Evolutionary conservation across 2,797 vertebrate species (phyloP).

Genomic region (Sus cebifrons): DNA sequence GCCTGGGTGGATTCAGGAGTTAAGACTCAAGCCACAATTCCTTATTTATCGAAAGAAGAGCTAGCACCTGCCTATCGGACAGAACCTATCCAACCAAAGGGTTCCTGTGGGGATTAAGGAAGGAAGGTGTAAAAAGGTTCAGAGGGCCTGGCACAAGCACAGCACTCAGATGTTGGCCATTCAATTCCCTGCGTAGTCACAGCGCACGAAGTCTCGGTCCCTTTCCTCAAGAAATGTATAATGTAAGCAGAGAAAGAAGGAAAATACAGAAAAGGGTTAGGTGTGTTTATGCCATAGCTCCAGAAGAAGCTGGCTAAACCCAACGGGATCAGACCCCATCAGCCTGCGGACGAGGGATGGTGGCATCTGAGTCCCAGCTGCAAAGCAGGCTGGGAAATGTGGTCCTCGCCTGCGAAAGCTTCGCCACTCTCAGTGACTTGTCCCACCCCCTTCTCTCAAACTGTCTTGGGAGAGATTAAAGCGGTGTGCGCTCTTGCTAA

Average conservation of each 20-base stretch:
- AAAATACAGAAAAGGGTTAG: neutral
- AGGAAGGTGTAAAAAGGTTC: neutral
- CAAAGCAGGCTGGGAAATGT: fast-evolving
- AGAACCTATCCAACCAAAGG: neutral
- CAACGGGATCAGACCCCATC: neutral
- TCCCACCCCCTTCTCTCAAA: neutral
- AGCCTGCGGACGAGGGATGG: neutral
- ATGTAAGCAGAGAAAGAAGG: neutral
- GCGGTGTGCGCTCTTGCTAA: fast-evolving
- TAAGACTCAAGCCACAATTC: fast-evolving
- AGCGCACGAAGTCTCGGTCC: neutral
- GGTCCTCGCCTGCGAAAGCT: fast-evolving
- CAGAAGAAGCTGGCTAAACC: neutral
- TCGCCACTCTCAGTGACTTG: fast-evolving
- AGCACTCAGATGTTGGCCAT: neutral
- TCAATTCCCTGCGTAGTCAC: neutral
- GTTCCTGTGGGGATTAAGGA: neutral
- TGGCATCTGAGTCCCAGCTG: fast-evolving
- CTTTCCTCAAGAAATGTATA: neutral
- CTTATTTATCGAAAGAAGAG: neutral
- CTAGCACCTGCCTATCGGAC: too few species aligned
- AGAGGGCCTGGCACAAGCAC: fast-evolving
- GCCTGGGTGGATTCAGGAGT: fast-evolving
- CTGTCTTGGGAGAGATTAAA: neutral
- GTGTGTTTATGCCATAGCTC: neutral